A percentile compares a stretch with the other conserved stretches of the same genome.
Conservation (phyloP, 1,140 invertebrate genomes). For the Armadillidium nasatum region DNA sequence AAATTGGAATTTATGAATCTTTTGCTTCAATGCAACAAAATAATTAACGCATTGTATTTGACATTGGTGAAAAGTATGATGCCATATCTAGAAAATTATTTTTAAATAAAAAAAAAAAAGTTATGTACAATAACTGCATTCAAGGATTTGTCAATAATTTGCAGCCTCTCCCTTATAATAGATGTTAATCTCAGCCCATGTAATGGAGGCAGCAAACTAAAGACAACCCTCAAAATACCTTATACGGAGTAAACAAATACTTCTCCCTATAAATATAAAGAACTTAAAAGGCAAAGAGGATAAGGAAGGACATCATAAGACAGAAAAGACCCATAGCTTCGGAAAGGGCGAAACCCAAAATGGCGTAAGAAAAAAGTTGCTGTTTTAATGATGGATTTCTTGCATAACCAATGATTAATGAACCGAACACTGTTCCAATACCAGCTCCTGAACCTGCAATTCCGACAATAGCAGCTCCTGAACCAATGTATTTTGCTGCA, state of each 20-base stretch:
- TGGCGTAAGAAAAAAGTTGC: slow-evolving; percentile 98
- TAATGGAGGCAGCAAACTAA: background rate
- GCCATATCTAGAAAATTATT: background rate
- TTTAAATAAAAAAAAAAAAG: background rate
- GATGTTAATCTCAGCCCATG: slow-evolving; percentile 6
- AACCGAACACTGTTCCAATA: slow-evolving; percentile 99
- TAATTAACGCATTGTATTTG: background rate
- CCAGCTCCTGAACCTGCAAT: slow-evolving; percentile 99
- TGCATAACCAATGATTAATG: slow-evolving; percentile 97
- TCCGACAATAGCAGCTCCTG: slow-evolving; percentile 98
- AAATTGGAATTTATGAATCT: slow-evolving; percentile 5
- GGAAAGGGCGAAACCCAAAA: slow-evolving; percentile 97
- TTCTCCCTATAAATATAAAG: background rate
- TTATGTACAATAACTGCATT: background rate
- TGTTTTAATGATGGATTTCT: slow-evolving; percentile 95
- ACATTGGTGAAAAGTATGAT: background rate
- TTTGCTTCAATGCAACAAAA: background rate
- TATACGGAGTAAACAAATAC: background rate
- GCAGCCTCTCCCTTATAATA: background rate
- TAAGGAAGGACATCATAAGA: slow-evolving; percentile 99
- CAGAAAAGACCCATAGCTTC: slow-evolving; percentile 99
- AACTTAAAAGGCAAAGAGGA: slow-evolving; percentile 96
- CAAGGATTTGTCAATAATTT: background rate
- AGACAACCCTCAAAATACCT: too few relatives aligned
- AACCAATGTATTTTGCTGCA: slow-evolving; percentile 99